These are phyloP conservation scores for Entelurus aequoreus DNA, from an alignment of 2,113 vertebrate genomes.

Conservation along the genomic window DNA sequence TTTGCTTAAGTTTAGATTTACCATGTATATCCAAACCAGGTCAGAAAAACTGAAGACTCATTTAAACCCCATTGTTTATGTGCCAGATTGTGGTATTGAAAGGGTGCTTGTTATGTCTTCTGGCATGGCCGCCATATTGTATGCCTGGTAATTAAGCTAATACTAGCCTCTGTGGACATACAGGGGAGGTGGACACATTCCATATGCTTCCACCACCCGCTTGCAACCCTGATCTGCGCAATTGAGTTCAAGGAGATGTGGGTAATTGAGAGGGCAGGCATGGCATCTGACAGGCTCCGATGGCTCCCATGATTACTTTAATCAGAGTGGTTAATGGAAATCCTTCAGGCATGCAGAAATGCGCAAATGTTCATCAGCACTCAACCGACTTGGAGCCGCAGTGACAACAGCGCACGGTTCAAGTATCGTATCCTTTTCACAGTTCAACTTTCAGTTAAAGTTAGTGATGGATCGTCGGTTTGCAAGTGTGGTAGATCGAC, in stretches of 20 bases:
- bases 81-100: background rate
- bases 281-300: constrained; percentile 74
- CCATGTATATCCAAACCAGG: background rate
- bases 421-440: background rate
- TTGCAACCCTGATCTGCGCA: constrained; percentile 59
- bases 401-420: background rate
- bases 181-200: constrained; percentile 37
- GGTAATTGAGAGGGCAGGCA: constrained; percentile 76
- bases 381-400: constrained; percentile 37
- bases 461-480: constrained; percentile 10
- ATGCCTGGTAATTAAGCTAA: constrained; percentile 29
- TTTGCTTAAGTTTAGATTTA: background rate
- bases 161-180: constrained; percentile 10
- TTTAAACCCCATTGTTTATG: background rate
- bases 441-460: background rate
- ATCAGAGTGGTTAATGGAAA: constrained; percentile 75
- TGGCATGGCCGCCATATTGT: background rate
- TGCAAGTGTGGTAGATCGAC: background rate
- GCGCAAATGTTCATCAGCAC: constrained; percentile 69
- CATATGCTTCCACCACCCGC: constrained; percentile 49
- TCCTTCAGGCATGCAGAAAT: constrained; percentile 72
- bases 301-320: constrained; percentile 75
- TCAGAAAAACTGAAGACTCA: background rate
- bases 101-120: background rate
- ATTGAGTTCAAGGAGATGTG: constrained; percentile 73